Percentiles rank a stretch among this genome's conserved stretches.
Evolutionary conservation across 2,888 invertebrate genomes (phyloP).

Genomic region (Melanophora roralis): DNA sequence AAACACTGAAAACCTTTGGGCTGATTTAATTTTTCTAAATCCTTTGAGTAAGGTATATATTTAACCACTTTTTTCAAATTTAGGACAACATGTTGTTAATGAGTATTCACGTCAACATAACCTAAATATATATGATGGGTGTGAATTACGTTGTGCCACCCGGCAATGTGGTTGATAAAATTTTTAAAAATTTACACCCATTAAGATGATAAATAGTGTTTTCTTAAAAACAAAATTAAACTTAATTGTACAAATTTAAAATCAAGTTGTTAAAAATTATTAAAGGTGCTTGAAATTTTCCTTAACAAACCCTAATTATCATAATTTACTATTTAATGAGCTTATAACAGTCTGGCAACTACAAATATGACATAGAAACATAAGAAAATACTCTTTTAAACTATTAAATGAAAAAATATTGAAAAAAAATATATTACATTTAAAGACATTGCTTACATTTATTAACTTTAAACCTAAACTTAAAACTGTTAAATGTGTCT

Average conservation of each 20-base stretch:
- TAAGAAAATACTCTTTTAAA: constrained; percentile 11
- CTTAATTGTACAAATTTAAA: constrained; percentile 31
- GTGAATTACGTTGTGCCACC: constrained; percentile 85
- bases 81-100: constrained; percentile 85
- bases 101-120: constrained; percentile 87
- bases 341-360: constrained; percentile 52
- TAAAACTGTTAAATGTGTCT: constrained; percentile 29
- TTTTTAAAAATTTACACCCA: constrained; percentile 63
- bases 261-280: constrained; percentile 20
- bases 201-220: not conserved
- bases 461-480: constrained; percentile 14
- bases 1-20: constrained; percentile 51
- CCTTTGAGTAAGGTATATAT: not conserved
- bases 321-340: constrained; percentile 39
- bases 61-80: constrained; percentile 22
- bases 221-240: constrained; percentile 19
- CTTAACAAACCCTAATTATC: constrained; percentile 28
- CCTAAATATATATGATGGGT: constrained; percentile 86
- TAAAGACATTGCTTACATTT: constrained; percentile 7
- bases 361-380: not conserved
- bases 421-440: constrained; percentile 12
- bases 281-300: constrained; percentile 42
- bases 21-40: not conserved
- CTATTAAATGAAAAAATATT: constrained; percentile 11
- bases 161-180: constrained; percentile 89